Evolutionary conservation across 2,113 vertebrate genomes (phyloP), one percentile per base, ranked within the genome.

Genomic region (Bubalus kerabau): DNA sequence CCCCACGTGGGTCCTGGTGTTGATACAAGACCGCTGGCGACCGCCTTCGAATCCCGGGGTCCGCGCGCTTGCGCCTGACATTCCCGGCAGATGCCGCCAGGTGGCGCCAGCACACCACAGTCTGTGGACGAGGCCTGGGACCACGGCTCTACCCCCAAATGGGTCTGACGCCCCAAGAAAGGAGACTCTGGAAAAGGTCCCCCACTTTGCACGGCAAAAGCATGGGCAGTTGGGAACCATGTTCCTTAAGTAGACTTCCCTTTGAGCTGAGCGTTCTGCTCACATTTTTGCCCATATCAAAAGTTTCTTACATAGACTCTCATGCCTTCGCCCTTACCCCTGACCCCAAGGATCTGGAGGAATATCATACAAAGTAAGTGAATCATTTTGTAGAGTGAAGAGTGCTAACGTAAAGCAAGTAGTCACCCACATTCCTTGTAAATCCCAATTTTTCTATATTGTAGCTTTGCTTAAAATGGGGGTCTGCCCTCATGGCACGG

Each of bases 381-480:
- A 95, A 32, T 87, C 89, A 43, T 94, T 92, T 48, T 48, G 91
- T 90, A 91, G 89, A 74, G 62, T 84, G 92, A 76, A 30, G 50
- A 92, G 67, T 86, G 60, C 94, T 90, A 17, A 67, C 60, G 95
- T 94, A 43, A 97, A 92, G 83, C 95, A 85, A 94, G 60, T 32
- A 71, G 92, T 90, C 91, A 78, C 85, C 88, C 96, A 59, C 87
- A 62, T 80, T 67, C 59, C 67, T 91, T 92, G 97, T 97, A 89
- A 94, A 91, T 59, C 88, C 89, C 81, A 19, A 54, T 74, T 89
- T 96, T 87, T 84, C 80, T 46, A 11, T 86, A 87, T 40, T 74
- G 76, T 86, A 91, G 86, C 95, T 97, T 90, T 93, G 95, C 91
- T 95, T 95, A 56, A 82, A 83, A 28, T 48, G 92, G 91, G 74